phyloP scores from a whole-genome alignment of 2,113 vertebrate species.

The Caranx ignobilis region DNA sequence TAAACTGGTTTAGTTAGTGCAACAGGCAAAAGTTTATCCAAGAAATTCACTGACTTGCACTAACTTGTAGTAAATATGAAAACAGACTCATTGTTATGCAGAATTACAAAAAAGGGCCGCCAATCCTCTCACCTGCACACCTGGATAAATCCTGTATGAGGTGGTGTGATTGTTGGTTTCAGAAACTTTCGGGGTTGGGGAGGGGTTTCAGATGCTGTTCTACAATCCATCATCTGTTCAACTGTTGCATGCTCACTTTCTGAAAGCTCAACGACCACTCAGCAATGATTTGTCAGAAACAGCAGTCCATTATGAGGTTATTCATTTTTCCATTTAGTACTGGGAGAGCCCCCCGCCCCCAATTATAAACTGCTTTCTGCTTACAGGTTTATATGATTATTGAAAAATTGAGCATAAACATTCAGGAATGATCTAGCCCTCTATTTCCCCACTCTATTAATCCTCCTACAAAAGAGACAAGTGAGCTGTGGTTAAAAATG shows the following conservation, averaged over 20 bases:
- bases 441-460: not conserved
- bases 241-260: not conserved
- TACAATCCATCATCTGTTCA: not conserved
- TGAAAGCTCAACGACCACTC: not conserved
- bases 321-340: not conserved
- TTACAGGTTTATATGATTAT: not conserved
- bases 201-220: not conserved
- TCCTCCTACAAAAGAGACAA: not conserved
- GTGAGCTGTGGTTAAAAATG: slow-evolving; percentile 6
- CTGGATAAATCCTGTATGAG: not conserved
- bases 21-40: not conserved
- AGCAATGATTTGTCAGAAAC: not conserved
- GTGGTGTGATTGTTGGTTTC: not conserved
- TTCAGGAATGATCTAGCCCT: not conserved
- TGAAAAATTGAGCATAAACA: not conserved
- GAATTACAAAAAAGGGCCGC: not conserved
- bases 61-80: not conserved
- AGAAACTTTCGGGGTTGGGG: not conserved
- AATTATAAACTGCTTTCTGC: not conserved
- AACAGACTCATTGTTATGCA: not conserved
- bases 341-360: not conserved
- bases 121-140: not conserved
- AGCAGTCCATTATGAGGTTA: not conserved
- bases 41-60: not conserved
- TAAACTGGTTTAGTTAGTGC: no score